These are phyloP conservation scores for Hydrocynus forskahlii DNA, from an alignment of 2,797 vertebrate genomes.

Conservation along the genomic window DNA sequence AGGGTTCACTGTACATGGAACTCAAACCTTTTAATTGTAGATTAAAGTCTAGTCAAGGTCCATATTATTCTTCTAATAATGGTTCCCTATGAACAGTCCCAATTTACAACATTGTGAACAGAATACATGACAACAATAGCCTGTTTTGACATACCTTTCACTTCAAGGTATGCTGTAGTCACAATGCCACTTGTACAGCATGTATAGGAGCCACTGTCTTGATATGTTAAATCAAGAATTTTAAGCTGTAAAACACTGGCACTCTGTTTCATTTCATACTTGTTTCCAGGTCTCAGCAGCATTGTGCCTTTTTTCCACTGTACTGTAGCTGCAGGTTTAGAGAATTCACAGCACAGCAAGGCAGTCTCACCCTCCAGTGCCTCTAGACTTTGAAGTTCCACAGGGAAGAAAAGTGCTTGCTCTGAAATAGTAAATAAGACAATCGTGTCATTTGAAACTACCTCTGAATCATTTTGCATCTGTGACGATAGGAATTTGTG, in stretches of 20 bases:
- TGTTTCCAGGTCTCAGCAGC: constrained; percentile 69
- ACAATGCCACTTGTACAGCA: constrained; percentile 67
- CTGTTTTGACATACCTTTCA: constrained; percentile 70
- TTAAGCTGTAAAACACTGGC: constrained; percentile 67
- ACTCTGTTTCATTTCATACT: constrained; percentile 71
- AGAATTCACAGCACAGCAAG: constrained; percentile 45
- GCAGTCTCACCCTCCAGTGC: constrained; percentile 41
- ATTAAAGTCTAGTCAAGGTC: no score
- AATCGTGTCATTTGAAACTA: background rate
- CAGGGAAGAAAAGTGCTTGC: constrained; percentile 57
- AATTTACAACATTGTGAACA: no score
- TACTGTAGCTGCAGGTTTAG: constrained; percentile 40
- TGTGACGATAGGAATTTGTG: background rate
- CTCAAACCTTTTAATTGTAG: no score
- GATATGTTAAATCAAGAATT: constrained; percentile 67
- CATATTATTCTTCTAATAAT: no score
- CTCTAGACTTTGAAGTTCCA: constrained; percentile 37
- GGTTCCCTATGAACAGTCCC: no score
- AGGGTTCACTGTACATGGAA: no score
- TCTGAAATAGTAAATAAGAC: constrained; percentile 60
- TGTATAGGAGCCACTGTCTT: constrained; percentile 73
- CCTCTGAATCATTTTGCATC: background rate
- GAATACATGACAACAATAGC: no score
- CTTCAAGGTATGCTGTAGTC: constrained; percentile 71
- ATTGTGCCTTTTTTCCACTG: constrained; percentile 55